Base-by-base conservation (phyloP, 2,888 invertebrate genomes). In the Agrotis ipsilon region DNA sequence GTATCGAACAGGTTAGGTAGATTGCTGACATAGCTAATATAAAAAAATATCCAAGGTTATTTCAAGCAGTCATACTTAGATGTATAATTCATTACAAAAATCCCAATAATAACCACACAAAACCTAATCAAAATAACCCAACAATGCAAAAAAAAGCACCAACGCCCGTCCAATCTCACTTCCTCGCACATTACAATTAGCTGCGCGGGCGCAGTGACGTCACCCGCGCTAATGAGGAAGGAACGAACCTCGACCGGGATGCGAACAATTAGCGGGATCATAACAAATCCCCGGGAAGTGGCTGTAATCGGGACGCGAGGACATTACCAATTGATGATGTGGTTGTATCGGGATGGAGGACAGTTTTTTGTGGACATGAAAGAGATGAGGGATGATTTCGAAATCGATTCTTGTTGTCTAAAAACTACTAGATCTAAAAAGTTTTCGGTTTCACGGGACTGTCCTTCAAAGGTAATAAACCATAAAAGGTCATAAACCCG, bases 271-370 rank as follows among this genome's bases (percentile, higher is more conserved):
- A 96, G 91, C 88, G 88, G 88, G 94, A 92, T 94, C 96, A 96
- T 96, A 96, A 96, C 95, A 96, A 96, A 96, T 96, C 93, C 92
- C 93, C 93, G 93, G 93, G 93, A 94, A 92, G 85, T 88, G 89
- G 84, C 59, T 74, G 80, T 90, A 92, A 92, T 91, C 92, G 91
- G 92, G 90, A 91, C 90, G 89, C 90, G 91, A 91, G 90, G 90
- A 90, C 91, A 87, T 81, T 78, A 80, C 67, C 75, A 83, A 85
- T 84, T 86, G 75, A 81, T 75, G 48, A 11, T 3, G 52, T 72
- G 79, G 82, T 79, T 79, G 52, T 82, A 72, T 79, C 58, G 64
- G 45, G 55, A 80, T 58, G 61, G 6, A 21, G 48, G 24, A 9
- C 13, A 11, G 48, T 19, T 51, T 55, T 48, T 43, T 0, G 1